phyloP scores from a whole-genome alignment of 2,888 invertebrate genomes.

The Morpho deidamia region DNA sequence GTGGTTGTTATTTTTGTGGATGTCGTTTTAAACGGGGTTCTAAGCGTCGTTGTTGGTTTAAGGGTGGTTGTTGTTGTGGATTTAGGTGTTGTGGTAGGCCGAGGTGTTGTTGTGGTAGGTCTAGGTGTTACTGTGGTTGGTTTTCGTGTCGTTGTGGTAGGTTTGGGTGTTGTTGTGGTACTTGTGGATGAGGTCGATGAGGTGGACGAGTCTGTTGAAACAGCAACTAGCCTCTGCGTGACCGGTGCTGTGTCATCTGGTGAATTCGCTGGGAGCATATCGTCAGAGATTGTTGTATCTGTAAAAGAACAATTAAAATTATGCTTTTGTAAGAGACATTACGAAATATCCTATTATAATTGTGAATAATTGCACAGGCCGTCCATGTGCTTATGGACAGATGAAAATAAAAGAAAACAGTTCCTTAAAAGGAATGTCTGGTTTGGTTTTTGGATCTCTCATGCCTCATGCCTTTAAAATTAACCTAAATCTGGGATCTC shows the following conservation, averaged over 20 bases:
- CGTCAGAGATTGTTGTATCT: constrained; percentile 26
- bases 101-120: constrained; percentile 13
- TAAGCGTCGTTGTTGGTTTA: constrained; percentile 5
- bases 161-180: constrained; percentile 23
- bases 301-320: neutral
- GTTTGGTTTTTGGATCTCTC: no score
- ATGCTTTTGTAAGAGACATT: no score
- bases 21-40: constrained; percentile 7
- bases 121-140: constrained; percentile 18
- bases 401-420: no score
- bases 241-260: constrained; percentile 31
- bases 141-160: constrained; percentile 19
- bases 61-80: constrained; percentile 9
- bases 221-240: constrained; percentile 41
- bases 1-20: constrained; percentile 6
- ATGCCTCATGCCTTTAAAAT: no score
- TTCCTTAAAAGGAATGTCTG: no score
- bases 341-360: neutral
- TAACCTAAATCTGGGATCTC: no score
- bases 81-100: constrained; percentile 5
- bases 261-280: constrained; percentile 20
- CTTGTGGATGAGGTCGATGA: constrained; percentile 23
- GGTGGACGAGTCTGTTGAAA: constrained; percentile 18
- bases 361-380: no score
- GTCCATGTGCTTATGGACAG: no score